Evolutionary conservation across 37 sponge, comb jelly and placozoan genomes (phyloP).

Genomic region (Spongilla lacustris): DNA sequence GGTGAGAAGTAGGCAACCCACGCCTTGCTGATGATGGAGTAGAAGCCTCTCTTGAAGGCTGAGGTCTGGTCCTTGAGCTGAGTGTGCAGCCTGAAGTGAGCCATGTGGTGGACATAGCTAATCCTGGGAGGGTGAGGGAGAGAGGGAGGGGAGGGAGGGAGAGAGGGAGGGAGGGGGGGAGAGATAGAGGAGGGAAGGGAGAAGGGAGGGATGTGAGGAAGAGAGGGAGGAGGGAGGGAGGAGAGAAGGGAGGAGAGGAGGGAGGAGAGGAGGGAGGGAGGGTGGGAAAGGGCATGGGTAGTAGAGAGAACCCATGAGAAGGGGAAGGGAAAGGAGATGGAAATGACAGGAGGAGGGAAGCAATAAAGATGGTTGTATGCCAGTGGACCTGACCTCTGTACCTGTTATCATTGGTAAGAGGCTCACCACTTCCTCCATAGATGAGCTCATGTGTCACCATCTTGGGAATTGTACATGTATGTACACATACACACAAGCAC

Average conservation of each 20-base stretch:
- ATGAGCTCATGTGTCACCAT: conserved; percentile 89
- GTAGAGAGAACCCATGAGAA: too few species aligned
- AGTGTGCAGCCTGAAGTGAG: conserved; percentile 88
- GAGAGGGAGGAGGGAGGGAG: neutral
- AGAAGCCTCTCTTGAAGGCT: conserved; percentile 91
- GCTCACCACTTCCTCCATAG: conserved; percentile 83
- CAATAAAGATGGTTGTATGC: neutral
- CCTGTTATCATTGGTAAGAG: conserved; percentile 93
- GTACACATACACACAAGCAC: neutral
- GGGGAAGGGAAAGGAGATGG: neutral
- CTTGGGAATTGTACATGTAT: neutral
- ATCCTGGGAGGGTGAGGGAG: conserved; percentile 49
- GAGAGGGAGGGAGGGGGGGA: neutral
- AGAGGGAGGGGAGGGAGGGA: neutral
- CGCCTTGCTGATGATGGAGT: conserved; percentile 68
- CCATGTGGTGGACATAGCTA: conserved; percentile 93
- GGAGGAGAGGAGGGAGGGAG: neutral
- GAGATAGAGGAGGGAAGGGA: neutral
- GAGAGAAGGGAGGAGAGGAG: neutral
- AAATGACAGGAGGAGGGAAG: neutral
- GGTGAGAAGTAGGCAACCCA: conserved; percentile 88
- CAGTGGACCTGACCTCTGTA: neutral
- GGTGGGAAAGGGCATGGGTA: too few species aligned
- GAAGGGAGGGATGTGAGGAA: neutral
- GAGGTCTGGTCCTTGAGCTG: conserved; percentile 87